Evolutionary conservation across 2,797 vertebrate genomes (phyloP), one percentile per base, ranked within the genome.

Genomic region (Danio choprae): DNA sequence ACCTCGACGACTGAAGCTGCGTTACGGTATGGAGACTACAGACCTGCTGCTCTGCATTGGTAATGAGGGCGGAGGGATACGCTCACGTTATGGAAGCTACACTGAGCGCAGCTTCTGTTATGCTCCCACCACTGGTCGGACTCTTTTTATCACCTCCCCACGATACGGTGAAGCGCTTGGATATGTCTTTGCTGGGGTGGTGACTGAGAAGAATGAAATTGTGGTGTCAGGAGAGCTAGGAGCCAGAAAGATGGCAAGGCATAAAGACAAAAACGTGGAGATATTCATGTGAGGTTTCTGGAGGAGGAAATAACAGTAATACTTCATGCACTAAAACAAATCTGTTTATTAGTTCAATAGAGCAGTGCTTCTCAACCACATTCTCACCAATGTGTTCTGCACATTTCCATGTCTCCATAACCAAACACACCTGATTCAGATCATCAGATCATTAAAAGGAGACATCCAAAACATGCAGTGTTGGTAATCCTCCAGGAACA

Each of bases 1-100:
- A 20, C 94, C 94, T 0, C 93, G 93, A 18, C 87, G 94, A 76
- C 87, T 94, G 0, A 95, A 94, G 83, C 93, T 99, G 63, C 94
- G 97, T 0, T 99, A 98, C 0, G 98, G 98, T 86, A 99, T 99
- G 98, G 98, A 99, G 91, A 97, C 95, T 0, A 97, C 98, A 0
- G 95, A 95, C 50, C 91, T 99, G 81, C 91, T 99, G 71, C 96
- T 99, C 55, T 99, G 98, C 82, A 87, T 99, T 0, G 97, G 98
- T 48, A 98, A 96, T 58, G 96, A 98, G n/a, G 87, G 94, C 0
- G 89, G 92, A 0, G 98, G 98, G 43, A 96, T 99, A 81, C 92
- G 95, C 64, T 98, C 98, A 11, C 94, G 96, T 58, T 96, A 94
- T 0, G 93, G 94, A 70, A 98, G 82, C 87, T 99, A 95, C 2